These are phyloP conservation scores for Mimumesa dahlbomi DNA, from an alignment of 2,888 invertebrate genomes.

Conservation along the genomic window DNA sequence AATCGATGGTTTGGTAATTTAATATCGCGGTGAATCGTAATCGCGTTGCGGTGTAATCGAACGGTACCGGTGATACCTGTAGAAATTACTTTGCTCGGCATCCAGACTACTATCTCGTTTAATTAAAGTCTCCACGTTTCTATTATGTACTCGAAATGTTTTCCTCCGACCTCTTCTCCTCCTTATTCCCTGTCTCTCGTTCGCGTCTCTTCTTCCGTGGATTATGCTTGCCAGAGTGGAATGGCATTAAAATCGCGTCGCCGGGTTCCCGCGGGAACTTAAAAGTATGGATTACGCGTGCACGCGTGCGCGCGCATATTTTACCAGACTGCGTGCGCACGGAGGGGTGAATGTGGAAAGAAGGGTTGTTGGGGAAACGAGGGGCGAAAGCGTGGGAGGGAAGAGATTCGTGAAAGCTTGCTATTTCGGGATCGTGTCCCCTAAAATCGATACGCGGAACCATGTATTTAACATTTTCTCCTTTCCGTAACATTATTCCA, in stretches of 20 bases:
- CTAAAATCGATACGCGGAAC: background rate
- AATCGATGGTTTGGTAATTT: too few species aligned
- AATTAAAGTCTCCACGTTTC: constrained; percentile 11
- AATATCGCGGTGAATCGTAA: too few species aligned
- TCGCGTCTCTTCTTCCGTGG: constrained; percentile 9
- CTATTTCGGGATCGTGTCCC: constrained; percentile 18
- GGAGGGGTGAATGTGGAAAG: constrained; percentile 7
- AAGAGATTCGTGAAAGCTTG: constrained; percentile 15
- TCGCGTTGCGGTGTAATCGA: too few species aligned
- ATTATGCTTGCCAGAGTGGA: constrained; percentile 49
- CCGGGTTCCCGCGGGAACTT: constrained; percentile 53
- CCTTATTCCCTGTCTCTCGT: background rate
- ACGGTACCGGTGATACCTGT: background rate
- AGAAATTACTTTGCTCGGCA: background rate
- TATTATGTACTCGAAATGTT: constrained; percentile 17
- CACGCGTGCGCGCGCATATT: constrained; percentile 67
- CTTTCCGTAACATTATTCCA: too few species aligned
- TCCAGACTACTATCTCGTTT: constrained; percentile 12
- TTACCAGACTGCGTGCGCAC: constrained; percentile 44
- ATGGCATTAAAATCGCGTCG: constrained; percentile 44
- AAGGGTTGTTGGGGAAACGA: constrained; percentile 6
- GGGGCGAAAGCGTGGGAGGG: background rate
- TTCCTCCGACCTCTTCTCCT: background rate
- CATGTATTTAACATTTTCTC: background rate
- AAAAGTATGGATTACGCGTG: constrained; percentile 65